Evolutionary conservation across 2,113 vertebrate species (phyloP).

Genomic region (Echinops telfairi): DNA sequence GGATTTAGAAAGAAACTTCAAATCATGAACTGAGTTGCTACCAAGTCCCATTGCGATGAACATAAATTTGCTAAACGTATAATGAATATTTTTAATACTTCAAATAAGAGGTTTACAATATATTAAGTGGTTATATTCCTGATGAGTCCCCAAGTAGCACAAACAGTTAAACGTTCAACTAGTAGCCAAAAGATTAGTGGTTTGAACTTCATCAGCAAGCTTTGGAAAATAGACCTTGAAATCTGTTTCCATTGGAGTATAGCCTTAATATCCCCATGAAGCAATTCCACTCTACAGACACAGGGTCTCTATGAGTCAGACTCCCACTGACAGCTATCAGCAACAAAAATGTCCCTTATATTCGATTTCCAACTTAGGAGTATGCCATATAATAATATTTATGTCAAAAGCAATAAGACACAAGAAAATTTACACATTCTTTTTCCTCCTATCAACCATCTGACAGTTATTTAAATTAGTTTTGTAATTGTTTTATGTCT

Average conservation of each 20-base stretch:
- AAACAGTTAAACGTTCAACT: background rate
- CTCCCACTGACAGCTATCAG: background rate
- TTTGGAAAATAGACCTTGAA: background rate
- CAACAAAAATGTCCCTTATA: background rate
- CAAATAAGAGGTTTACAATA: background rate
- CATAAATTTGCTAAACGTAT: background rate
- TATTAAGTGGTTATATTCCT: background rate
- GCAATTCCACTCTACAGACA: background rate
- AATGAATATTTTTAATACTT: background rate
- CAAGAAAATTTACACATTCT: background rate
- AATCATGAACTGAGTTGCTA: background rate
- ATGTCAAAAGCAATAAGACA: background rate
- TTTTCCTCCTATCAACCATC: background rate
- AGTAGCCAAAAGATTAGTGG: background rate
- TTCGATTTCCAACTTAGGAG: background rate
- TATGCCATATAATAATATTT: background rate
- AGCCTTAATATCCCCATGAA: background rate
- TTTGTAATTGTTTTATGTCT: background rate
- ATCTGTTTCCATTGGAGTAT: background rate
- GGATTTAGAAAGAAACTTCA: background rate
- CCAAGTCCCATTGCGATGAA: background rate
- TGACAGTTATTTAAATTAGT: background rate
- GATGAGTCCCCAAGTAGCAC: background rate
- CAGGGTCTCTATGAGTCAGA: background rate
- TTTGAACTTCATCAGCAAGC: background rate